phyloP scores from a whole-genome alignment of 2,888 invertebrate genomes.

The Hemistola chrysoprasaria region DNA sequence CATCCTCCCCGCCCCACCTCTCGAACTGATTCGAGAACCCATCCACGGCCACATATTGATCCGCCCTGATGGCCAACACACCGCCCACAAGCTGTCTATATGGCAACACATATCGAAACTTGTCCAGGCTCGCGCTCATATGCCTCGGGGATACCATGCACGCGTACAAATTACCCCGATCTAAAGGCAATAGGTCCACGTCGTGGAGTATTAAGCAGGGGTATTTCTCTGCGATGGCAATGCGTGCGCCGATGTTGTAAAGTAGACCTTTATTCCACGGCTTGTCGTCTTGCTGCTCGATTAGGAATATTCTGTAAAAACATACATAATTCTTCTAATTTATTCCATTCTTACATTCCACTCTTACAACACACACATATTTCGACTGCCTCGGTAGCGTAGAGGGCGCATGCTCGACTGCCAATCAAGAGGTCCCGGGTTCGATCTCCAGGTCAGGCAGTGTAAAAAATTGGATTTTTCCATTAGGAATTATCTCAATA shows the following conservation, averaged over 20 bases:
- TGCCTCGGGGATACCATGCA: conserved; percentile 91
- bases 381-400: no score
- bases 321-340: neutral
- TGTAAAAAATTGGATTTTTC: no score
- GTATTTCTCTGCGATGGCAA: conserved; percentile 87
- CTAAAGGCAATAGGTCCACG: conserved; percentile 93
- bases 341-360: no score
- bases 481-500: no score
- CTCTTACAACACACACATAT: no score
- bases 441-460: no score
- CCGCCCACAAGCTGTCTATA: conserved; percentile 61
- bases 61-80: conserved; percentile 56
- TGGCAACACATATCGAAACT: conserved; percentile 72
- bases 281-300: conserved; percentile 89
- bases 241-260: conserved; percentile 92
- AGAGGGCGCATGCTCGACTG: no score
- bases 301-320: conserved; percentile 86
- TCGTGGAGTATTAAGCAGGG: conserved; percentile 95
- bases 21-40: conserved; percentile 68
- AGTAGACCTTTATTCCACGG: conserved; percentile 94
- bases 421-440: no score
- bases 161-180: conserved; percentile 90
- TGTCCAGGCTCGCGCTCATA: conserved; percentile 93
- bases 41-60: conserved; percentile 54
- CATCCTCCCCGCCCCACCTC: conserved; percentile 77